Evolutionary conservation across 2,888 invertebrate genomes (phyloP), one percentile per base, ranked within the genome.

Genomic region (Rhopalosiphum nymphaeae): DNA sequence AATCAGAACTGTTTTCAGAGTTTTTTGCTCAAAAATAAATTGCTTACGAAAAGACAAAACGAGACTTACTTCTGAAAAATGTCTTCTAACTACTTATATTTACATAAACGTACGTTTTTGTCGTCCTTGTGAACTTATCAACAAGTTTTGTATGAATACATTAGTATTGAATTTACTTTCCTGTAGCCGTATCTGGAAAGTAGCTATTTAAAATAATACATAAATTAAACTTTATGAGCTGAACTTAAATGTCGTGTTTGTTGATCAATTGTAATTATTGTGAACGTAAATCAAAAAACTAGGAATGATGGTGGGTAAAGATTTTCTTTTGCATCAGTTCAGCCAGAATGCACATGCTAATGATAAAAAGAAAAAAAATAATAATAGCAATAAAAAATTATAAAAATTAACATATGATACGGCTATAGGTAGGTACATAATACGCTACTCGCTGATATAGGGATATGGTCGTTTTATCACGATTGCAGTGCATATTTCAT

Each of bases 11-110:
- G 10, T 42, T 86, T 78, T 56, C 57, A 53, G n/a, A 78, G 67
- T 78, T 53, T 49, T 89, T 21, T 0, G 53, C 88, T 92, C 88
- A 78, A 93, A 93, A 93, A n/a, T 44, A n/a, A 42, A 78, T 78
- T 56, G 92, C 56, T 26, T 7, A 42, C 0, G 25, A 89, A 93
- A 93, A 78, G 88, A 56, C 92, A 78, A 93, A 93, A 26, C n/a
- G 87, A 92, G 87, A 44, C 21, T 78, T 78, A 78, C 46, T n/a
- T 46, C n/a, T 44, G n/a, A 91, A 84, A 53, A 84, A 91, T 25
- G 29, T 42, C 57, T 13, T 42, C 86, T 86, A 86, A 61, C 56
- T 21, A 85, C 53, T 49, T 49, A 53, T 91, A 85, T 91, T 85
- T 85, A 91, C 56, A 85, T 7, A 78, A 78, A 78, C 21, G 36